phyloP scores from a whole-genome alignment of 2,113 vertebrate species.

The Brachyhypopomus gauderio region DNA sequence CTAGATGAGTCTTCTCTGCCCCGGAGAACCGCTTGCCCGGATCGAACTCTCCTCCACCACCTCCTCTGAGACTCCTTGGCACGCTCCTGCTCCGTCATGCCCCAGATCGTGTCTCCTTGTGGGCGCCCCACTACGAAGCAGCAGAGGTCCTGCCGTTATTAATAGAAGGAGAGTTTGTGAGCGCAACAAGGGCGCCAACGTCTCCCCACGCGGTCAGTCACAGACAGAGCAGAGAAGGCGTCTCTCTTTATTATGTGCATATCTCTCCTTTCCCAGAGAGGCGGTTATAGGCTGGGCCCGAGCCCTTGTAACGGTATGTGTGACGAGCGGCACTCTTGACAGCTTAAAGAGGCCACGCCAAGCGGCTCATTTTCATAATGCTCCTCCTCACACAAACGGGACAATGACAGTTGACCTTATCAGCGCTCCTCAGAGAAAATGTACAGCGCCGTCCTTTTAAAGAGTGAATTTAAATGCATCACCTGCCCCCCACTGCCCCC shows the following conservation, averaged over 20 bases:
- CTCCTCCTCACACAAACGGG: slow-evolving; percentile 31
- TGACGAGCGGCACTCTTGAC: slow-evolving; percentile 48
- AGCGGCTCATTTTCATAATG: slow-evolving; percentile 46
- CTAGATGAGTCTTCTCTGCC: neutral
- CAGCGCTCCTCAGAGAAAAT: slow-evolving; percentile 50
- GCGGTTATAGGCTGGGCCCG: slow-evolving; percentile 47
- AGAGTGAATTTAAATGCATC: slow-evolving; percentile 48
- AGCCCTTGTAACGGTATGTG: slow-evolving; percentile 50
- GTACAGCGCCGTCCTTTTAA: slow-evolving; percentile 48
- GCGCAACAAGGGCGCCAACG: slow-evolving; percentile 42
- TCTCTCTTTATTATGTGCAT: slow-evolving; percentile 58
- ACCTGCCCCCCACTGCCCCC: slow-evolving; percentile 2
- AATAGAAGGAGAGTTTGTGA: slow-evolving; percentile 46
- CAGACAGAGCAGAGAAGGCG: slow-evolving; percentile 44
- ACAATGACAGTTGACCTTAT: slow-evolving; percentile 61
- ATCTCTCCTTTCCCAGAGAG: slow-evolving; percentile 55
- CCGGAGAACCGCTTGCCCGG: slow-evolving; percentile 7
- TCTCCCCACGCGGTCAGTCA: slow-evolving; percentile 49
- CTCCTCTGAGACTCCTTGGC: slow-evolving; percentile 24
- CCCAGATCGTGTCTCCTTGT: slow-evolving; percentile 36
- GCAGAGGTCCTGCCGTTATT: slow-evolving; percentile 49
- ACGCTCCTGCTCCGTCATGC: slow-evolving; percentile 21
- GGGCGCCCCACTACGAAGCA: slow-evolving; percentile 30
- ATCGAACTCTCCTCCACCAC: slow-evolving; percentile 18
- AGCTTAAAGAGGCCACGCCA: slow-evolving; percentile 48